Conservation (phyloP, 2,113 vertebrate species). For the Elachura formosa region DNA sequence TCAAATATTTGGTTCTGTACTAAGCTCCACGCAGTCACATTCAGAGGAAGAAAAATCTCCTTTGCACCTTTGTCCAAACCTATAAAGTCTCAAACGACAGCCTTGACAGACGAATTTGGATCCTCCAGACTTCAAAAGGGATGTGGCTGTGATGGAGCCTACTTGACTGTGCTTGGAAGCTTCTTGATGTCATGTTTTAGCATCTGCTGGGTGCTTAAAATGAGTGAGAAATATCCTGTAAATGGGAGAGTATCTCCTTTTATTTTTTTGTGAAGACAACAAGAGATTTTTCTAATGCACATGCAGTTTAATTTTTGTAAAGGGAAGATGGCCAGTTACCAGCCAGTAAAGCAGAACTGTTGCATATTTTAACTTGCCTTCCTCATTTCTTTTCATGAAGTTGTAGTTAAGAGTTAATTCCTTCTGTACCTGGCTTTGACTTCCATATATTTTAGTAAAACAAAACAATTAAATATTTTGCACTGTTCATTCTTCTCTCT, state of each 20-base stretch:
- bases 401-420: slow-evolving; percentile 1
- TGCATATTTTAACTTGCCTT: slow-evolving; percentile 29
- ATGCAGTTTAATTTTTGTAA: slow-evolving; percentile 44
- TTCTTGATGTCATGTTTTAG: slow-evolving; percentile 32
- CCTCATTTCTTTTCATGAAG: slow-evolving; percentile 9
- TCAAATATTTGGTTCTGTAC: slow-evolving; percentile 2
- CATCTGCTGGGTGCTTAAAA: neutral
- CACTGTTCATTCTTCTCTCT: slow-evolving; percentile 68
- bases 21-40: slow-evolving; percentile 4
- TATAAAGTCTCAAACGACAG: neutral
- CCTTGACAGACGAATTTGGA: neutral
- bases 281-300: slow-evolving; percentile 40
- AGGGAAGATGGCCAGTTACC: slow-evolving; percentile 37
- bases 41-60: neutral
- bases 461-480: slow-evolving; percentile 63
- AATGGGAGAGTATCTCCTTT: neutral
- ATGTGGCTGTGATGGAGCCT: slow-evolving; percentile 17
- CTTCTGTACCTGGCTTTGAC: slow-evolving; percentile 36
- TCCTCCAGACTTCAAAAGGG: slow-evolving; percentile 1
- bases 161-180: slow-evolving; percentile 32
- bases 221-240: neutral
- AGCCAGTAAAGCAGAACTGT: slow-evolving; percentile 43
- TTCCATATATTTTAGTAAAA: slow-evolving; percentile 63
- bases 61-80: slow-evolving; percentile 37
- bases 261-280: slow-evolving; percentile 3